Evolutionary conservation across 2,113 vertebrate genomes (phyloP).

Genomic region (Eublepharis macularius): DNA sequence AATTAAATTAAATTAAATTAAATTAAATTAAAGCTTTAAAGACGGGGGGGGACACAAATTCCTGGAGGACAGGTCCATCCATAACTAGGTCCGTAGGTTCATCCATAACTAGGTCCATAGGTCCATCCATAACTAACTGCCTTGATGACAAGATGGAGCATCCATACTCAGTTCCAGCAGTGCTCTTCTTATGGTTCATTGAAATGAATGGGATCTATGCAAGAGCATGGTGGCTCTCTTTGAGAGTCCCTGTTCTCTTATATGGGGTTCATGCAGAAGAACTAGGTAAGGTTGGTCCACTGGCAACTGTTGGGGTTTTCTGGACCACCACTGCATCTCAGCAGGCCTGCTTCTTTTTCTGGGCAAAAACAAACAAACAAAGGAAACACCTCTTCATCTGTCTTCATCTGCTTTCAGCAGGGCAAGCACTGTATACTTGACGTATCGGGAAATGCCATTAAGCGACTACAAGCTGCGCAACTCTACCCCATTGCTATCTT

Average conservation of each 20-base stretch:
- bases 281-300: neutral
- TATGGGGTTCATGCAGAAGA: neutral
- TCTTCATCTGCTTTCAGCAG: conserved; percentile 75
- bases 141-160: too few relatives aligned
- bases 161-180: too few relatives aligned
- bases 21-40: neutral
- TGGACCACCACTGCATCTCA: rapidly evolving
- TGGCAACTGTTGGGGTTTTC: neutral
- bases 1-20: neutral
- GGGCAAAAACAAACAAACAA: conserved; percentile 27
- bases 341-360: conserved; percentile 9
- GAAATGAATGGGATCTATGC: too few relatives aligned
- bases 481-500: conserved; percentile 98
- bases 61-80: too few relatives aligned
- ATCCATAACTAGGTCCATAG: too few relatives aligned
- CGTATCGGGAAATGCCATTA: conserved; percentile 98
- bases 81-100: too few relatives aligned
- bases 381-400: conserved; percentile 49
- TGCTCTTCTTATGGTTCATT: too few relatives aligned
- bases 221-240: too few relatives aligned
- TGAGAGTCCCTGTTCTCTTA: neutral
- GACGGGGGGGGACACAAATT: too few relatives aligned
- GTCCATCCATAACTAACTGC: too few relatives aligned
- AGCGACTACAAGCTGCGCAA: conserved; percentile 97
- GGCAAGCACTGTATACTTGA: conserved; percentile 98